These are phyloP conservation scores for Hippoglossus stenolepis DNA, from an alignment of 2,113 vertebrate species.

Conservation along the genomic window DNA sequence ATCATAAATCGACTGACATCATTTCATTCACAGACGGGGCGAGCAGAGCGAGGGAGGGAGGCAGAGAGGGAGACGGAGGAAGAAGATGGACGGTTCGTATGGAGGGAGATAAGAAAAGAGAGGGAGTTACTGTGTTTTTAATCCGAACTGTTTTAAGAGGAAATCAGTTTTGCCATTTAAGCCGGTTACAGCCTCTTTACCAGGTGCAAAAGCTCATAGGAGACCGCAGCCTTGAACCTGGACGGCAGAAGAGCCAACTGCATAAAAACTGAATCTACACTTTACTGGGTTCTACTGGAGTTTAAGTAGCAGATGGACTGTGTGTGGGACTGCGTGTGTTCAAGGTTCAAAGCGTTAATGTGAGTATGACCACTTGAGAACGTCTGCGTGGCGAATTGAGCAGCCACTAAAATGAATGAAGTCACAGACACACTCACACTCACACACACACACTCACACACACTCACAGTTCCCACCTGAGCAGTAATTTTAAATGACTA, in stretches of 20 bases:
- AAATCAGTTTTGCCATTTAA: conserved; percentile 55
- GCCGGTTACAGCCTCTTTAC: conserved; percentile 58
- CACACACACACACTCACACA: conserved; percentile 18
- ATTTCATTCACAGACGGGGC: conserved; percentile 33
- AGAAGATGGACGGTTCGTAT: neutral
- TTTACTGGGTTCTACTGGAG: conserved; percentile 72
- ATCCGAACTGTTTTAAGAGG: conserved; percentile 32
- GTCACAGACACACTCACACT: conserved; percentile 40
- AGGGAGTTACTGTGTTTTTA: conserved; percentile 19
- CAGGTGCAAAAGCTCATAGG: conserved; percentile 59
- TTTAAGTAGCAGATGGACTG: conserved; percentile 70
- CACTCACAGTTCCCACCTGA: conserved; percentile 67
- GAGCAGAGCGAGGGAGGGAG: neutral
- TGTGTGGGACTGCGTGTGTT: conserved; percentile 20
- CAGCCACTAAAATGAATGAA: conserved; percentile 67
- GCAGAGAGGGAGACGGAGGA: neutral
- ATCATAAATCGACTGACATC: conserved; percentile 74
- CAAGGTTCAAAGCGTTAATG: conserved; percentile 74
- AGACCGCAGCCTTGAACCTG: conserved; percentile 30
- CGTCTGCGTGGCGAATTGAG: conserved; percentile 55
- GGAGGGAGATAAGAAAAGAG: conserved; percentile 12
- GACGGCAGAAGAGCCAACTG: conserved; percentile 39
- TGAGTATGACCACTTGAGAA: conserved; percentile 63
- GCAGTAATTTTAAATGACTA: conserved; percentile 70
- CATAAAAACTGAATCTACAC: conserved; percentile 63